Base-by-base conservation (phyloP, 2,888 invertebrate genomes). In the Zygothrica quintamaculata region DNA sequence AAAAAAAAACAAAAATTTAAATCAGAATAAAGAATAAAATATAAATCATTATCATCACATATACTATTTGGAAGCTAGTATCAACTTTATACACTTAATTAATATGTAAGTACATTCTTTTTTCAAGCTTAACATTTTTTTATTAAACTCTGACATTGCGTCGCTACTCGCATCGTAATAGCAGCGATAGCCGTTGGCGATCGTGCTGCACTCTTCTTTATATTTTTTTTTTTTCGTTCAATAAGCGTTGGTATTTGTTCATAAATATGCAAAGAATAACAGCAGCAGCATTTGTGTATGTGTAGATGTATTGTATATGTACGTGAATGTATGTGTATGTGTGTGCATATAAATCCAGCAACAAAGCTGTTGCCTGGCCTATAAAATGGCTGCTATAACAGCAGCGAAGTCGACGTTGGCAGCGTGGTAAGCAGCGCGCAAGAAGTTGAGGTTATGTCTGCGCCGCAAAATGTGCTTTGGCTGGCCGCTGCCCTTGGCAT, bases 371-470 rank as follows among this genome's bases (percentile, higher is more conserved):
- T 86, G 87, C 84, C 80, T 86, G 87, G 80, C 80, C 84, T 81
- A 71, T 81, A 81, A 81, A 87, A 84, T 84, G 82, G 77, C 78
- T 72, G 70, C 73, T 66, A 50, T 70, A 59, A 57, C 73, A 66
- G 62, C 65, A 67, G 71, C 68, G 68, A 56, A 44, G 53, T 34
- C 51, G 64, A 60, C 69, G 81, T 37, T 64, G 87, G 81, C 80
- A 80, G 87, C 80, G 87, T 80, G 80, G 80, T 80, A 80, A 87
- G 80, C 80, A 80, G 87, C 84, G 80, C 84, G 73, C 84, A 80
- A 80, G 80, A 80, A 80, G 80, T 80, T 80, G 87, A 80, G 80
- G 87, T 80, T 80, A 80, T 84, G 80, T 80, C 84, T 80, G 81
- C 87, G 81, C 80, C 80, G 81, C 81, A 84, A 80, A 86, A 86